Evolutionary conservation across 2,888 invertebrate species (phyloP).

Genomic region (Leptinotarsa rubiginosa): DNA sequence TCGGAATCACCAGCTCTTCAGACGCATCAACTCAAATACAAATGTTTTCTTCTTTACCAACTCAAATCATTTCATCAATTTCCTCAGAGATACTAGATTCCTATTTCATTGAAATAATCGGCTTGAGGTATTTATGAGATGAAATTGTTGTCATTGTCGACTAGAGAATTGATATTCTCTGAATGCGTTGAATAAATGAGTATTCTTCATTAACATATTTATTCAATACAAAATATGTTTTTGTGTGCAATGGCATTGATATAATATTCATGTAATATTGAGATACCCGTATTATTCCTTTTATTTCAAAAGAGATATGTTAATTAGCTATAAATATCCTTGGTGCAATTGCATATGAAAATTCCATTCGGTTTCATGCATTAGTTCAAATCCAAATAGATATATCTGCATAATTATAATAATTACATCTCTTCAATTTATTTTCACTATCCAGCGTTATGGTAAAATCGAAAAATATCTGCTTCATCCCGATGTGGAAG

Average conservation of each 20-base stretch:
- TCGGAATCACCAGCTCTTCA: too few relatives aligned
- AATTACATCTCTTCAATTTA: slow-evolving; percentile 45
- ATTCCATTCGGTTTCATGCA: slow-evolving; percentile 38
- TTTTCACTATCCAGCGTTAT: slow-evolving; percentile 34
- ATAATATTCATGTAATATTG: slow-evolving; percentile 43
- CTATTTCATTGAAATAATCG: neutral
- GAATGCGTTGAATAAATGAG: slow-evolving; percentile 31
- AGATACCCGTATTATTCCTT: slow-evolving; percentile 46
- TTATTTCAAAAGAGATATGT: slow-evolving; percentile 45
- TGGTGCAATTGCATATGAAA: slow-evolving; percentile 41
- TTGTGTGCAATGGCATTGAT: slow-evolving; percentile 38
- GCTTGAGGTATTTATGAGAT: neutral
- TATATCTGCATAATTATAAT: slow-evolving; percentile 44
- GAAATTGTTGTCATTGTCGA: slow-evolving; percentile 4
- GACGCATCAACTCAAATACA: too few relatives aligned
- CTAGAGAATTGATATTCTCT: slow-evolving; percentile 7
- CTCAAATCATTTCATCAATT: too few relatives aligned
- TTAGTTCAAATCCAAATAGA: slow-evolving; percentile 38
- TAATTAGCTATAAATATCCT: slow-evolving; percentile 47
- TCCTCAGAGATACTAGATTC: neutral
- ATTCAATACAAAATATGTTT: slow-evolving; percentile 36
- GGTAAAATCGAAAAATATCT: slow-evolving; percentile 36
- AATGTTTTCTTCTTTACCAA: too few relatives aligned
- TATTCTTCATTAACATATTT: slow-evolving; percentile 39
- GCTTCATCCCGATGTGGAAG: slow-evolving; percentile 33